Conservation (phyloP, 2,888 invertebrate genomes). For the Drosophila mimica region DNA sequence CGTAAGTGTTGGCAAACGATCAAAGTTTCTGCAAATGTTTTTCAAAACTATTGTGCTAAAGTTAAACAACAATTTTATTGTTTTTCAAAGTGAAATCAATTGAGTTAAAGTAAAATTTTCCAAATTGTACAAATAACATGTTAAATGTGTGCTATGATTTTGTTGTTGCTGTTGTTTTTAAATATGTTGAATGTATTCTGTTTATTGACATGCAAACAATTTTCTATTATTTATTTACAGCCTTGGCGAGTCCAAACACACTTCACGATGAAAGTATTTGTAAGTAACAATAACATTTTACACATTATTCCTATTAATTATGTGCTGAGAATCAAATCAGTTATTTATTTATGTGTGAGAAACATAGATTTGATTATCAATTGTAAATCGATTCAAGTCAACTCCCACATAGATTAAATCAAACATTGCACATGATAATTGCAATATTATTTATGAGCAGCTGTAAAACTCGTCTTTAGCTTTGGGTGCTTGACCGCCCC, state of each 20-base stretch:
- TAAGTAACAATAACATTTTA: constrained; percentile 84
- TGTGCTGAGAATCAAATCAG: constrained; percentile 39
- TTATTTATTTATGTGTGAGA: constrained; percentile 49
- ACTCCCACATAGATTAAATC: constrained; percentile 53
- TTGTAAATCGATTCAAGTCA: constrained; percentile 15
- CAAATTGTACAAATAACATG: neutral
- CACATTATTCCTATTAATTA: constrained; percentile 29
- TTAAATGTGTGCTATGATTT: constrained; percentile 7
- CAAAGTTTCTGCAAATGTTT: constrained; percentile 85
- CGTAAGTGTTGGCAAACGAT: constrained; percentile 70
- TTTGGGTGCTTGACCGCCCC: constrained; percentile 47
- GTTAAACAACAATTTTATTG: constrained; percentile 1
- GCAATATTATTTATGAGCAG: constrained; percentile 8
- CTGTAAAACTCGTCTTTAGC: neutral
- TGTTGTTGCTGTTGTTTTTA: neutral
- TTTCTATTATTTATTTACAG: constrained; percentile 60
- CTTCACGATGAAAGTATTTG: constrained; percentile 86
- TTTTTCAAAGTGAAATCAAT: constrained; percentile 8
- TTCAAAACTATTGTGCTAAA: constrained; percentile 29
- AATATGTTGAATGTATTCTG: constrained; percentile 1
- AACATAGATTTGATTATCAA: constrained; percentile 33
- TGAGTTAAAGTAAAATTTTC: constrained; percentile 7
- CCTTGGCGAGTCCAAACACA: constrained; percentile 65
- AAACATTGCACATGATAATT: neutral
- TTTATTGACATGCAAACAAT: constrained; percentile 36